Conservation (phyloP, 2,888 invertebrate species). For the Schizotus pectinicornis region DNA sequence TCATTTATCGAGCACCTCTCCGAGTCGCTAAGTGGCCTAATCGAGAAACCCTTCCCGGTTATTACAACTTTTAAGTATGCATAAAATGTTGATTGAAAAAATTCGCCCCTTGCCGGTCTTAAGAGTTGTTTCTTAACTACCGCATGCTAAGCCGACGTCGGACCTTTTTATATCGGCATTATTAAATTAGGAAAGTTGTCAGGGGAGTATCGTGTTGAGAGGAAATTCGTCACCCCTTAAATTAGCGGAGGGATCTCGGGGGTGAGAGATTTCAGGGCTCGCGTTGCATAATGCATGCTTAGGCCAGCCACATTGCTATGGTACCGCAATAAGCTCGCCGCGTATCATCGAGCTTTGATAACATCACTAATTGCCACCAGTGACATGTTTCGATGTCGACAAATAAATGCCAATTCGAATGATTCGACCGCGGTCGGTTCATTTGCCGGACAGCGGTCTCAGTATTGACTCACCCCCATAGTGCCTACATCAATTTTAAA, state of each 20-base stretch:
- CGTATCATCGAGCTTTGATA: constrained; percentile 17
- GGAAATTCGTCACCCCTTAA: constrained; percentile 25
- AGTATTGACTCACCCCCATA: too few species aligned
- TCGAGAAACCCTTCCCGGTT: too few species aligned
- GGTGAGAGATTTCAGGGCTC: constrained; percentile 19
- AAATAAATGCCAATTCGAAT: too few species aligned
- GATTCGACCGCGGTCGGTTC: too few species aligned
- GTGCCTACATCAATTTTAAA: too few species aligned
- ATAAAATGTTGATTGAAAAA: constrained; percentile 4
- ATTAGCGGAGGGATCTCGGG: constrained; percentile 18
- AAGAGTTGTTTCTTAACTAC: background rate
- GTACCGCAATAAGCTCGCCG: constrained; percentile 16
- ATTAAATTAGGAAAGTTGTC: constrained; percentile 19
- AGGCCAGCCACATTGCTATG: constrained; percentile 10
- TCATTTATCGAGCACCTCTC: too few species aligned
- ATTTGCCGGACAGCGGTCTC: too few species aligned
- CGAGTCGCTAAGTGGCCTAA: too few species aligned
- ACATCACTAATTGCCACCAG: constrained; percentile 8
- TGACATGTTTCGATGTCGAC: constrained; percentile 6
- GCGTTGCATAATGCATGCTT: constrained; percentile 23
- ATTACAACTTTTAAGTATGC: constrained; percentile 3
- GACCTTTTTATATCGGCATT: constrained; percentile 15
- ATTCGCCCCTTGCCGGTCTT: background rate
- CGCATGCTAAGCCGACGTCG: constrained; percentile 1
- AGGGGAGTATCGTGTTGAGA: constrained; percentile 17